Base-by-base conservation (phyloP, 2,888 invertebrate species). In the Eupithecia exiguata region DNA sequence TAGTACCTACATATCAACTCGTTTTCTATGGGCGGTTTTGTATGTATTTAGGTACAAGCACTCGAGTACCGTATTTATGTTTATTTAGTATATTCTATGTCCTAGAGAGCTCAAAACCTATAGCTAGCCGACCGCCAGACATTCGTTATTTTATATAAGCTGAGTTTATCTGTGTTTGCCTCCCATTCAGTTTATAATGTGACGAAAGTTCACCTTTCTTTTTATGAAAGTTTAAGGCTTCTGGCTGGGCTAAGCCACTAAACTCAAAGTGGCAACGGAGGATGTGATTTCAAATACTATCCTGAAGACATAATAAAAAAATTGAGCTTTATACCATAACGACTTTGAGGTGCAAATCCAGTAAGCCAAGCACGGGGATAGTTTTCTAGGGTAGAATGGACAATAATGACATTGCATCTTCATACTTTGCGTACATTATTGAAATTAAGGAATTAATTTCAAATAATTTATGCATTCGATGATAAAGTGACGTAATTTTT, bases 1-100 rank as follows among this genome's bases (percentile, higher is more conserved):
- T 53, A 53, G 49, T n/a, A 84, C 93, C 93, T 92, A 93, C 93
- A 93, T 93, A 93, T 93, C 93, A 93, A 85, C 79, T 79, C 79
- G 78, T 86, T 89, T 92, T 84, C 88, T 92, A 81, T 79, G 81
- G 53, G 83, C 84, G 85, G 80, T 87, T 87, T 89, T 89, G 85
- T 90, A 91, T 84, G 79, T 84, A 84, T 62, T 62, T 66, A 79
- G 91, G 87, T 90, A 90, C 87, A 90, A 90, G 77, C 61, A 68
- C 25, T 86, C 85, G 84, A 80, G 72, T 81, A 81, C 84, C 83
- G 92, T 90, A 92, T 91, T 92, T 92, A 90, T 87, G 87, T 89
- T 89, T 82, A 69, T 25, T 71, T 71, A 53, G 35, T 49, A 53
- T 25, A 21, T 35, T 58, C 53, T 25, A 61, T 69, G 58, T 66